These are phyloP conservation scores for Cataglyphis hispanica DNA, from an alignment of 1,140 invertebrate species.

Conservation along the genomic window DNA sequence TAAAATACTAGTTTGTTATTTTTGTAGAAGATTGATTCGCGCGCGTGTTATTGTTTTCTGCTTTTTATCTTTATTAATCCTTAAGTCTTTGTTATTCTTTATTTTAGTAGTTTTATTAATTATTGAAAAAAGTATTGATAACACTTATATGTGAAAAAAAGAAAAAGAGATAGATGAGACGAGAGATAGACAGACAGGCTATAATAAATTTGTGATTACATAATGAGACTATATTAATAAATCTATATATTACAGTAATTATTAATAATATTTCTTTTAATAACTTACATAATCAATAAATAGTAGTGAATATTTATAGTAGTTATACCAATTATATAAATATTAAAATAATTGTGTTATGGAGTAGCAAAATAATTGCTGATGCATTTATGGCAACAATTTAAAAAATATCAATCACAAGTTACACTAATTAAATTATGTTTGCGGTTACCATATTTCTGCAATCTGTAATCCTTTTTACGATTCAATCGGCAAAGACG, in stretches of 20 bases:
- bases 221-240: neutral
- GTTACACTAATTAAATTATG: neutral
- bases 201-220: too few relatives aligned
- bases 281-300: neutral
- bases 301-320: neutral
- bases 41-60: neutral
- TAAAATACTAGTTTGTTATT: slow-evolving; percentile 6
- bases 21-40: slow-evolving; percentile 1
- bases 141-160: neutral
- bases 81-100: neutral
- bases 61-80: neutral
- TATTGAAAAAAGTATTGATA: neutral
- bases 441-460: neutral
- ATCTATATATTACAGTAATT: neutral
- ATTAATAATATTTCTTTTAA: neutral
- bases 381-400: neutral
- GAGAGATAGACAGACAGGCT: too few relatives aligned
- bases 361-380: neutral
- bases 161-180: too few relatives aligned
- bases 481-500: neutral
- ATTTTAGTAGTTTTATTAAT: neutral
- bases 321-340: slow-evolving; percentile 11
- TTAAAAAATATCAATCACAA: slow-evolving; percentile 8
- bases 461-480: neutral
- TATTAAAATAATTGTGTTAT: neutral